These are phyloP conservation scores for Paracanthobrama guichenoti DNA, from an alignment of 2,113 vertebrate genomes.

Conservation along the genomic window DNA sequence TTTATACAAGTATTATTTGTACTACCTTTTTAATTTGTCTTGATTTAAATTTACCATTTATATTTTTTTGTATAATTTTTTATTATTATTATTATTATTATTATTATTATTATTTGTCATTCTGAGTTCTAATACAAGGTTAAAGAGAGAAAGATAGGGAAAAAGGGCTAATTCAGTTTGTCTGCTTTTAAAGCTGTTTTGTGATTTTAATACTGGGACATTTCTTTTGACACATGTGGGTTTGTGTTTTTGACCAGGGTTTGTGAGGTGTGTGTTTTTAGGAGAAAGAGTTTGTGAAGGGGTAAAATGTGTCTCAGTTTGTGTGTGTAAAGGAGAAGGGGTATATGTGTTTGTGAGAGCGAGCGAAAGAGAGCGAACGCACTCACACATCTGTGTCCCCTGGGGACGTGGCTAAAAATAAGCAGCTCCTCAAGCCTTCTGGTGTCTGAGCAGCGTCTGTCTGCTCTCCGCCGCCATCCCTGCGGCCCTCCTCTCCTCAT, in stretches of 20 bases:
- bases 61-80: not conserved
- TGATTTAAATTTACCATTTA: not conserved
- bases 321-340: conserved; percentile 51
- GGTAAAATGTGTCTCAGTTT: conserved; percentile 47
- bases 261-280: conserved; percentile 49
- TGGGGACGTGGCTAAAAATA: conserved; percentile 82
- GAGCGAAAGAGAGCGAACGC: conserved; percentile 54
- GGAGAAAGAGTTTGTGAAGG: conserved; percentile 22
- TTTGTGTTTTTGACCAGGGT: conserved; percentile 52
- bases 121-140: not conserved
- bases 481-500: conserved; percentile 63
- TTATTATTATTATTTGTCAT: not conserved
- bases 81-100: no score
- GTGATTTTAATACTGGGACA: conserved; percentile 45
- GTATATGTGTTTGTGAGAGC: conserved; percentile 46
- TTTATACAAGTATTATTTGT: no score
- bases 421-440: conserved; percentile 82
- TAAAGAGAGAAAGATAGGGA: not conserved
- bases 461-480: conserved; percentile 77
- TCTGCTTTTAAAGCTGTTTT: not conserved
- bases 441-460: conserved; percentile 80
- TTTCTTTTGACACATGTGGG: conserved; percentile 45
- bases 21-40: no score
- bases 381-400: conserved; percentile 81
- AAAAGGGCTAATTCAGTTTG: not conserved